Percentiles rank a stretch among this genome's conserved stretches.
Conservation (phyloP, 2,888 invertebrate species). For the Drosophila planitibia region DNA sequence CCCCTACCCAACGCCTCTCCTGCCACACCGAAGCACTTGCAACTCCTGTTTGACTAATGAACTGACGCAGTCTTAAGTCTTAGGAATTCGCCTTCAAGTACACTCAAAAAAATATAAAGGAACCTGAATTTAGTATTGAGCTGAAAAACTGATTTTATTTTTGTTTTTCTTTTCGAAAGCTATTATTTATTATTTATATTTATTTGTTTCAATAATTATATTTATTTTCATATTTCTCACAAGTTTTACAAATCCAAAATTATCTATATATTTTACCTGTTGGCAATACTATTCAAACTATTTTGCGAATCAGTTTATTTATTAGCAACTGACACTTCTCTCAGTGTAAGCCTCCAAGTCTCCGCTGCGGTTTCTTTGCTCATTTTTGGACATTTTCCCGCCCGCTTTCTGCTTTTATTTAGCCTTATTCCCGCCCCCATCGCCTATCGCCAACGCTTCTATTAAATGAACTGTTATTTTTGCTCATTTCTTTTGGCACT, state of each 20-base stretch:
- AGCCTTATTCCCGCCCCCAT: constrained; percentile 37
- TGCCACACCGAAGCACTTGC: neutral
- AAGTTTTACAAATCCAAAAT: neutral
- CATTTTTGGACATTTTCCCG: constrained; percentile 13
- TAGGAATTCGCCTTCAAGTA: constrained; percentile 23
- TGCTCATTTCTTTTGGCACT: constrained; percentile 13
- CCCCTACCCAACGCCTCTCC: neutral
- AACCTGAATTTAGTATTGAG: too few relatives aligned
- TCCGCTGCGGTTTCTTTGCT: constrained; percentile 15
- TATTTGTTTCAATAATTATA: neutral
- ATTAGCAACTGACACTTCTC: neutral
- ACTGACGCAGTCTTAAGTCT: constrained; percentile 60
- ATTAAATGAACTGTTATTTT: constrained; percentile 19
- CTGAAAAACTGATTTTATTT: too few relatives aligned
- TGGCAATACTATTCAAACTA: too few relatives aligned
- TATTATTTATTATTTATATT: neutral
- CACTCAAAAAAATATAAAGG: neutral
- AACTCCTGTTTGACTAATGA: constrained; percentile 70
- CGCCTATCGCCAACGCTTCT: neutral
- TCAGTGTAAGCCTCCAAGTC: constrained; percentile 1
- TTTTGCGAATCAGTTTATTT: too few relatives aligned
- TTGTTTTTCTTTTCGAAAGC: too few relatives aligned
- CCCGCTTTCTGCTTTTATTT: constrained; percentile 53
- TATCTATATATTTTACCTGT: neutral
- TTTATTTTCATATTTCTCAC: neutral